These are phyloP conservation scores for Jaculus jaculus DNA, from an alignment of 2,113 vertebrate genomes.

Conservation along the genomic window DNA sequence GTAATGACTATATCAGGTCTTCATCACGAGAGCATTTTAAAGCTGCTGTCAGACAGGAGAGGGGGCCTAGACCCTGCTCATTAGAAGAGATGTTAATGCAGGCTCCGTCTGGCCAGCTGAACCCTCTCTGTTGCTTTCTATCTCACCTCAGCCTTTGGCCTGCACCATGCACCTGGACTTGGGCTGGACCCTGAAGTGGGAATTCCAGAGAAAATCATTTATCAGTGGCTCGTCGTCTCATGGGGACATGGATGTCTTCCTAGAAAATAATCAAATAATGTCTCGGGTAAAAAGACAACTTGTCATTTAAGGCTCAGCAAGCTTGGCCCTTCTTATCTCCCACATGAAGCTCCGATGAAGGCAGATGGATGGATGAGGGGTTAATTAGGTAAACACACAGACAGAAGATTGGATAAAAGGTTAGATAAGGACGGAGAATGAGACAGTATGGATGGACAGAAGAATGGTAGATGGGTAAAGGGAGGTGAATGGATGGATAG, in stretches of 20 bases:
- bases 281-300: background rate
- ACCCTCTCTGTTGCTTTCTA: background rate
- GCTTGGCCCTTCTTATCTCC: background rate
- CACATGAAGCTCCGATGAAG: background rate
- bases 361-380: background rate
- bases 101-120: background rate
- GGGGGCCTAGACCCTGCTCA: background rate
- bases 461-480: background rate
- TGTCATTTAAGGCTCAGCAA: background rate
- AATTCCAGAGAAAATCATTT: conserved; percentile 10
- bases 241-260: background rate
- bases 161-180: background rate
- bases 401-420: background rate
- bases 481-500: background rate
- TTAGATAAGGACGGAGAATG: background rate
- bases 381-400: background rate
- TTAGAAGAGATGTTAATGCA: background rate
- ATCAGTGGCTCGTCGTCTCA: background rate
- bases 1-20: conserved; percentile 24
- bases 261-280: background rate
- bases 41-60: background rate
- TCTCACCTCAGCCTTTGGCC: background rate
- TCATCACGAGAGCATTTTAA: background rate
- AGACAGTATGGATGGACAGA: background rate
- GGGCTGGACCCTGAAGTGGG: background rate